Conservation (phyloP, 2,888 invertebrate genomes). For the Malacosoma neustria region DNA sequence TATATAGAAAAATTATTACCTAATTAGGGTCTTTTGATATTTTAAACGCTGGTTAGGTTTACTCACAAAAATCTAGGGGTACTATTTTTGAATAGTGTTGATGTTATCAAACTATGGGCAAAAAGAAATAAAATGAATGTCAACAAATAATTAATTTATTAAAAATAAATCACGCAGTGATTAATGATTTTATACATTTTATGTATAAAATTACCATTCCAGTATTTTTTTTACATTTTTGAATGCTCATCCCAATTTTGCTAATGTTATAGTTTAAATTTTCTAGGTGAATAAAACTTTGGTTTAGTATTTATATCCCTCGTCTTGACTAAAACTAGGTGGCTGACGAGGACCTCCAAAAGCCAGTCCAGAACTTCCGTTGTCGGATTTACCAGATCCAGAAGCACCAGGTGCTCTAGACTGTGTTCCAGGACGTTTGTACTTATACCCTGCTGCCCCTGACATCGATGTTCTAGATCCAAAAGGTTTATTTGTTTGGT, state of each 20-base stretch:
- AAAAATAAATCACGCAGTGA: slow-evolving; percentile 41
- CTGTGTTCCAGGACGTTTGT: slow-evolving; percentile 22
- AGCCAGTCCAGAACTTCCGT: slow-evolving; percentile 16
- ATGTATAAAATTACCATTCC: slow-evolving; percentile 26
- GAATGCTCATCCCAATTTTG: slow-evolving; percentile 21
- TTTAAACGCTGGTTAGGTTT: no score
- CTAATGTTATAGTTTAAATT: slow-evolving; percentile 18
- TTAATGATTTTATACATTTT: slow-evolving; percentile 26
- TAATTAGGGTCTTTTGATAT: no score
- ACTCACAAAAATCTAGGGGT: no score
- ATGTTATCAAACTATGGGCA: no score
- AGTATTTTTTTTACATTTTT: slow-evolving; percentile 27
- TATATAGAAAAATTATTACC: no score
- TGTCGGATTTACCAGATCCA: slow-evolving; percentile 5
- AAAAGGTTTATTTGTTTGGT: slow-evolving; percentile 9
- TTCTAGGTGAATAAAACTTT: slow-evolving; percentile 30
- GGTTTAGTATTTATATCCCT: slow-evolving; percentile 62
- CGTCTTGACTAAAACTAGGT: slow-evolving; percentile 55
- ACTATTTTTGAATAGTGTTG: no score
- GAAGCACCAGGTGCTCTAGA: slow-evolving; percentile 1
- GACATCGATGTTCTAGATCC: slow-evolving; percentile 14
- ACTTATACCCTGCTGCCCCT: slow-evolving; percentile 26
- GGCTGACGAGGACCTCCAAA: slow-evolving; percentile 58
- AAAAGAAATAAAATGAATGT: no score
- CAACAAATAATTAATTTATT: slow-evolving; percentile 19